Conservation (phyloP, 1,140 invertebrate species). For the Drosophila sucinea region DNA sequence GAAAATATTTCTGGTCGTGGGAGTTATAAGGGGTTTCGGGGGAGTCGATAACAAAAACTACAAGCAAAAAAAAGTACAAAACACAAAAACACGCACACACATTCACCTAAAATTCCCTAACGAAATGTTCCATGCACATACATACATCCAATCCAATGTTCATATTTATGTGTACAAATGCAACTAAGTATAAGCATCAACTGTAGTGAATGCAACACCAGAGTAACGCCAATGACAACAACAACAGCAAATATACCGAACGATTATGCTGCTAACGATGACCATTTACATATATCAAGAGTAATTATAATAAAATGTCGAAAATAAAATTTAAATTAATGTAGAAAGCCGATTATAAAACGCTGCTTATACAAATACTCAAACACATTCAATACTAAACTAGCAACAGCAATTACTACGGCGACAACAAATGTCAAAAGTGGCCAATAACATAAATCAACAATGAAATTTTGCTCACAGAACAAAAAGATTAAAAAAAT, state of each 20-base stretch:
- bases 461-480: constrained; percentile 53
- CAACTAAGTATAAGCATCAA: constrained; percentile 51
- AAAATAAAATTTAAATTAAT: constrained; percentile 83
- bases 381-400: constrained; percentile 17
- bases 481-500: constrained; percentile 32
- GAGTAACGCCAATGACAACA: constrained; percentile 33
- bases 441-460: constrained; percentile 82
- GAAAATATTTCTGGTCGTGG: constrained; percentile 57
- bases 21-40: background rate
- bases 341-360: constrained; percentile 82
- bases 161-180: background rate
- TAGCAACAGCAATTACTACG: constrained; percentile 37
- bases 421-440: constrained; percentile 68
- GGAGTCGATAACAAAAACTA: constrained; percentile 15
- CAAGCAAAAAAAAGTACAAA: constrained; percentile 31
- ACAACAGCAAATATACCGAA: constrained; percentile 27
- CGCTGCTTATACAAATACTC: constrained; percentile 30
- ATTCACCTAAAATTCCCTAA: constrained; percentile 45
- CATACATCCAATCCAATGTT: constrained; percentile 16
- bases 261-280: constrained; percentile 64
- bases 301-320: constrained; percentile 82
- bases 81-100: background rate
- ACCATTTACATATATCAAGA: constrained; percentile 80
- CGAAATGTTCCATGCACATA: constrained; percentile 14
- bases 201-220: constrained; percentile 48